A percentile compares a stretch with the other conserved stretches of the same genome.
phyloP scores from a whole-genome alignment of 92 coral and sea anemone species.

The Epizoanthus stellaris region DNA sequence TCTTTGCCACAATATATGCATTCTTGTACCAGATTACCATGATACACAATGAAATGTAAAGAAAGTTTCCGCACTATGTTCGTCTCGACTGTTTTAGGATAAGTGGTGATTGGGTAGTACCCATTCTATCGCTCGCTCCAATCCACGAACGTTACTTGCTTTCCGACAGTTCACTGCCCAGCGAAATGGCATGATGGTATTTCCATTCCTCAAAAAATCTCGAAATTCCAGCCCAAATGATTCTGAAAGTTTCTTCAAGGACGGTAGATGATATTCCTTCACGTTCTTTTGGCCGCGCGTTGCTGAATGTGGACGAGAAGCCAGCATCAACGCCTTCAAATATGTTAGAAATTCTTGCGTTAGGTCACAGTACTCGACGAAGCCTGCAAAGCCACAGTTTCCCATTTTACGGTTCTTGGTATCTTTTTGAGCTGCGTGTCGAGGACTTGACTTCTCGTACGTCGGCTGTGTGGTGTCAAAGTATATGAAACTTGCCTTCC shows the following conservation, averaged over 20 bases:
- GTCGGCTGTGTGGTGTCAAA: background rate
- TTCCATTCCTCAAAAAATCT: conserved; percentile 55
- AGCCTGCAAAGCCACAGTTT: conserved; percentile 13
- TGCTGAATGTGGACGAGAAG: background rate
- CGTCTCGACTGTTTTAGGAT: too few species aligned
- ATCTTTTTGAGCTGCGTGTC: conserved; percentile 50
- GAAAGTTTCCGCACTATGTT: too few species aligned
- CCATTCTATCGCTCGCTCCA: conserved; percentile 46
- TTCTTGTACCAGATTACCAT: too few species aligned
- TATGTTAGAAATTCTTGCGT: conserved; percentile 52
- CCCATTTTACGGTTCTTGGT: conserved; percentile 54
- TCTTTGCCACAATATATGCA: too few species aligned
- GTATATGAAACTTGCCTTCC: background rate
- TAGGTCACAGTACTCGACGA: conserved; percentile 60
- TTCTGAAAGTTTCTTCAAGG: conserved; percentile 51
- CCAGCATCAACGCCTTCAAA: conserved; percentile 61
- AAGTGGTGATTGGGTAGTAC: background rate
- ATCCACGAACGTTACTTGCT: conserved; percentile 11
- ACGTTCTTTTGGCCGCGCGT: background rate
- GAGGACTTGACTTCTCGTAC: conserved; percentile 5
- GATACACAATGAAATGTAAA: too few species aligned
- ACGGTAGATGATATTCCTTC: background rate
- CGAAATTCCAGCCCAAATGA: conserved; percentile 63
- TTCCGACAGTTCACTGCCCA: conserved; percentile 42
- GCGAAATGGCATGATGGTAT: conserved; percentile 10